Base-by-base conservation (phyloP, 1,140 invertebrate genomes). In the Meteorus sp. region DNA sequence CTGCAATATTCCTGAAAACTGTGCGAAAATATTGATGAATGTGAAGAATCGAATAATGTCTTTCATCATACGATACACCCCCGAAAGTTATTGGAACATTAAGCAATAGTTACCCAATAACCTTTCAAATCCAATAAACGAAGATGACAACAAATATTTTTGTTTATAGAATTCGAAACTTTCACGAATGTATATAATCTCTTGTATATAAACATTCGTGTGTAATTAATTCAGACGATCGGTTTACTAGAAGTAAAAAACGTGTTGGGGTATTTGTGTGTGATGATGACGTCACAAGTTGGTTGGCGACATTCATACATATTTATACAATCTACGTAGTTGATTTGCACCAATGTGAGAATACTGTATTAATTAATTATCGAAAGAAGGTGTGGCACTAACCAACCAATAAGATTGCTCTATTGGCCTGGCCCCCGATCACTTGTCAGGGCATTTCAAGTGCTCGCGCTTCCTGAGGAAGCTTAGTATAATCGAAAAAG, bases 331-430 rank as follows among this genome's bases (percentile, higher is more conserved):
- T 45, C n/a, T n/a, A 45, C 19, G 41, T 17, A 13, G 43, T 45
- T 20, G 17, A 48, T 9, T 13, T 19, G 43, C n/a, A 45, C 22
- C 27, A 9, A 25, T 25, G 41, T n/a, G 7, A 20, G n/a, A 11
- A 41, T 27, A 41, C 27, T 37, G 19, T 45, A 58, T 56, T 71
- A 74, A 77, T 78, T 77, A 75, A 65, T 63, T 70, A 66, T 45
- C 25, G 33, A 67, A 71, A 70, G 73, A 74, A 79, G 76, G 78
- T 74, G 76, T 78, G 76, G 75, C 73, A 66, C 64, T 63, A 43
- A 74, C 59, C 48, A 67, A 78, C 77, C 77, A 74, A 79, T 79
- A 69, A 52, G 69, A 80, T 70, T 67, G 71, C 69, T 78, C 72
- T 66, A 52, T 71, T 71, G 61, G 43, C 37, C 29, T 51, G 69